Base-by-base conservation (phyloP, 2,113 vertebrate genomes). In the Ciconia stormi region DNA sequence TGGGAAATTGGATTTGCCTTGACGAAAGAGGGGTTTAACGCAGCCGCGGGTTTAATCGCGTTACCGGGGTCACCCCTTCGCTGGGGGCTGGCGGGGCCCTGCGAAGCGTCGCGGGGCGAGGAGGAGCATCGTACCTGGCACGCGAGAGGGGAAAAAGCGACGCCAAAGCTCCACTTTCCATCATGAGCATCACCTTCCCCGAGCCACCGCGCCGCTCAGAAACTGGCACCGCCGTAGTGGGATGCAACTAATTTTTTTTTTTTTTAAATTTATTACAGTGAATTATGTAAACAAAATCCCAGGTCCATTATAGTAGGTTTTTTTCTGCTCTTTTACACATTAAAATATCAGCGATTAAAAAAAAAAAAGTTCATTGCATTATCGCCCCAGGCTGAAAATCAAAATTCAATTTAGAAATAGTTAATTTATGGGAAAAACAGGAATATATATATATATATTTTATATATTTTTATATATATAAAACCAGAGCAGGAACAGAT, bases 401-500 rank as follows among this genome's bases (percentile, higher is more conserved):
- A n/a, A 92, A 95, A 95, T 96, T 97, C 71, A 61, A 95, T 98
- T 97, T 96, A 95, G 97, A 96, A 97, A 97, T 91, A 97, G 97
- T 98, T 98, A 98, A 98, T 97, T 98, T 98, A 97, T 94, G 94
- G 95, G 92, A 62, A 71, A 91, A 95, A 50, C 50, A 96, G 88
- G 95, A 96, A 97, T 97, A 97, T 96, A 95, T 84, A 58, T 89
- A 97, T 96, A 95, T 84, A 58, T 89, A 29, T 80, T 55, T 82
- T 70, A 30, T 93, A 71, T 89, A 56, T 49, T 11, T 40, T 81
- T 77, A 78, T 90, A 72, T 94, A 66, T 95, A 94, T 66, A 93
- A 97, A 98, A 98, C 94, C 96, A 96, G 97, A 96, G 89, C 90
- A 82, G 93, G 89, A 87, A 81, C 96, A 95, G 97, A 78, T 90